These are phyloP conservation scores for Drosophila nr. fundita DNA, from an alignment of 2,888 invertebrate genomes.

Conservation along the genomic window DNA sequence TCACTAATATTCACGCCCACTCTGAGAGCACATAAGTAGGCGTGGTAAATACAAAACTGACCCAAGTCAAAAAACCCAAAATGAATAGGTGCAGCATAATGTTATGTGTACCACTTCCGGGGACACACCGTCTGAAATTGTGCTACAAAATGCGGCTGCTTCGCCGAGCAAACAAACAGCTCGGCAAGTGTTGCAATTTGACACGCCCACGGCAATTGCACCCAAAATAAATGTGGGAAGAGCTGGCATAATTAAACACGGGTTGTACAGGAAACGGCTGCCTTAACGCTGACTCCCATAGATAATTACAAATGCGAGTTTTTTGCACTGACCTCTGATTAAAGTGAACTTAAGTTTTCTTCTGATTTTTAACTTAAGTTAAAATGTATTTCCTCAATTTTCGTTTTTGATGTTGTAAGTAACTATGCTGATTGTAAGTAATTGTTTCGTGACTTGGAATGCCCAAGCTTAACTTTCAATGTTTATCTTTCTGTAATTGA, in stretches of 20 bases:
- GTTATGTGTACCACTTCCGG: constrained; percentile 46
- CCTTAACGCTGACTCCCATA: background rate
- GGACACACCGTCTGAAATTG: constrained; percentile 36
- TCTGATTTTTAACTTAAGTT: constrained; percentile 21
- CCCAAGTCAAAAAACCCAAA: constrained; percentile 15
- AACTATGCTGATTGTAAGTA: background rate
- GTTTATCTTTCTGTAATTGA: constrained; percentile 55
- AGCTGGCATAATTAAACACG: constrained; percentile 36
- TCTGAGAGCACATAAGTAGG: constrained; percentile 75
- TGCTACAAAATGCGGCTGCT: constrained; percentile 43
- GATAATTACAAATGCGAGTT: constrained; percentile 8
- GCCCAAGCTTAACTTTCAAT: constrained; percentile 37
- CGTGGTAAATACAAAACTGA: constrained; percentile 52
- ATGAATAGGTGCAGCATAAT: constrained; percentile 51
- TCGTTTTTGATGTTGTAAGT: constrained; percentile 11
- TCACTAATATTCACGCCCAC: constrained; percentile 77
- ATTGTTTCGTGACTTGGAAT: constrained; percentile 24
- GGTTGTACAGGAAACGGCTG: constrained; percentile 6
- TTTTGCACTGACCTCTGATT: no score
- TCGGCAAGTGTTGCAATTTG: constrained; percentile 42
- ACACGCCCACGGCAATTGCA: constrained; percentile 49
- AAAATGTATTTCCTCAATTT: constrained; percentile 39
- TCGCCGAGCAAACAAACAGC: constrained; percentile 25
- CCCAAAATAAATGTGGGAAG: constrained; percentile 2
- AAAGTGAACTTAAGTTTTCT: no score